A percentile compares a stretch with the other conserved stretches of the same genome.
phyloP scores from a whole-genome alignment of 2,797 vertebrate genomes.

The Vireo griseus region DNA sequence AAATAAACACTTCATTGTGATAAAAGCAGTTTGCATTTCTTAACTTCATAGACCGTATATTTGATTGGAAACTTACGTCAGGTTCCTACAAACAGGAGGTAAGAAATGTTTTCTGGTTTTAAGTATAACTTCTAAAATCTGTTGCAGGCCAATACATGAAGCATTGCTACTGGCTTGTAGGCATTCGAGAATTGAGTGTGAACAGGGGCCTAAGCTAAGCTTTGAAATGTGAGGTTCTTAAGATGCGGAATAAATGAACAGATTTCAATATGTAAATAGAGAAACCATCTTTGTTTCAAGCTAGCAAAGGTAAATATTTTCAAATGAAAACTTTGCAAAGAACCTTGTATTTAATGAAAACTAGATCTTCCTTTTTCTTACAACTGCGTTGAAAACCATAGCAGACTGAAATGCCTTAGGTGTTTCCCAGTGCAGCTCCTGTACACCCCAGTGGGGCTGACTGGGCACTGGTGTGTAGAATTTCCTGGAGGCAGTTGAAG shows the following conservation, averaged over 20 bases:
- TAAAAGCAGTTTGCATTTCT: background rate
- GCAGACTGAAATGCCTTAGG: background rate
- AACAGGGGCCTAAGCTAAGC: background rate
- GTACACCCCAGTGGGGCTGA: background rate
- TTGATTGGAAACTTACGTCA: background rate
- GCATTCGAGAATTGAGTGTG: background rate
- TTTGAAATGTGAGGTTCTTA: background rate
- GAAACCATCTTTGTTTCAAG: background rate
- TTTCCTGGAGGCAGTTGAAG: background rate
- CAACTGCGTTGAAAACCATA: background rate
- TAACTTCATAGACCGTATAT: background rate
- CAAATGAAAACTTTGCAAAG: background rate
- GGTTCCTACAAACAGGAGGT: background rate
- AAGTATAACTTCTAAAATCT: background rate
- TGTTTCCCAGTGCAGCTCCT: background rate
- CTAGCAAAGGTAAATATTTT: background rate
- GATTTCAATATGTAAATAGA: background rate
- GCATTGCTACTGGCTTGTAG: background rate
- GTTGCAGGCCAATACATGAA: background rate
- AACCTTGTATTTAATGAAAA: background rate
- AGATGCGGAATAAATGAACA: background rate
- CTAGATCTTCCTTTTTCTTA: background rate
- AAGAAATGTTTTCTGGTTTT: background rate
- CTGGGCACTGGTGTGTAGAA: background rate
- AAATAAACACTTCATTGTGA: background rate